These are phyloP conservation scores for Drosophila persimilis DNA, from an alignment of 1,140 invertebrate genomes.

Conservation along the genomic window DNA sequence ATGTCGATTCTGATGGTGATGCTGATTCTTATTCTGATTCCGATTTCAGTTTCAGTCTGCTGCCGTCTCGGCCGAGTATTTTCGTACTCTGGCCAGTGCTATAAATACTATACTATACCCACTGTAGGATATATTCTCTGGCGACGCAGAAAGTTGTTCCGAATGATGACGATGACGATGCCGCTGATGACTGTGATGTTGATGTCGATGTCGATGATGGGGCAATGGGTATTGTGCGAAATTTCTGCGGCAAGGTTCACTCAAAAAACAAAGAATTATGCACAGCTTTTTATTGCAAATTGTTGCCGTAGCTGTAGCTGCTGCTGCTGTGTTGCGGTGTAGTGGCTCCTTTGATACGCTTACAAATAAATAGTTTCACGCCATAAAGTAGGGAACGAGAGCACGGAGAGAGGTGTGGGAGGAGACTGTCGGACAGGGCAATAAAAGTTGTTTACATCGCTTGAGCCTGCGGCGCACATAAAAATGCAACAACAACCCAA, in stretches of 20 bases:
- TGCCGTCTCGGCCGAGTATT: conserved; percentile 48
- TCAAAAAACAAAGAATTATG: conserved; percentile 40
- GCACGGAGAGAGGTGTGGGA: conserved; percentile 2
- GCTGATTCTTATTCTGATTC: conserved; percentile 15
- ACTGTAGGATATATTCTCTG: conserved; percentile 52
- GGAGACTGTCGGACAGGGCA: conserved; percentile 25
- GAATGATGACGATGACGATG: conserved; percentile 27
- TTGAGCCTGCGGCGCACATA: conserved; percentile 70
- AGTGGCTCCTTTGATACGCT: conserved; percentile 75
- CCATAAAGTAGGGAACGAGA: conserved; percentile 50
- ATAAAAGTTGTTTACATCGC: conserved; percentile 79
- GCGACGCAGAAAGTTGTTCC: conserved; percentile 44
- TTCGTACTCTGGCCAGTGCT: conserved; percentile 52
- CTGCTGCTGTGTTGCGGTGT: conserved; percentile 24
- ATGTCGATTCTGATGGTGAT: conserved; percentile 13
- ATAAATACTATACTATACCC: conserved; percentile 48
- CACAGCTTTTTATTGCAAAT: conserved; percentile 55
- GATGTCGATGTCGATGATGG: conserved; percentile 28
- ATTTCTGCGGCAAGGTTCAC: conserved; percentile 37
- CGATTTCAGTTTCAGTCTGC: conserved; percentile 45
- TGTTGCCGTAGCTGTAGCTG: conserved; percentile 28
- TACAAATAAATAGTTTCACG: conserved; percentile 80
- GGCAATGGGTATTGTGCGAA: conserved; percentile 31
- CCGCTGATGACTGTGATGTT: conserved; percentile 9
- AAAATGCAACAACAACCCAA: conserved; percentile 63